Percentiles rank a stretch among this genome's conserved stretches.
Evolutionary conservation across 2,888 invertebrate genomes (phyloP).

Genomic region (Idaea biselata): DNA sequence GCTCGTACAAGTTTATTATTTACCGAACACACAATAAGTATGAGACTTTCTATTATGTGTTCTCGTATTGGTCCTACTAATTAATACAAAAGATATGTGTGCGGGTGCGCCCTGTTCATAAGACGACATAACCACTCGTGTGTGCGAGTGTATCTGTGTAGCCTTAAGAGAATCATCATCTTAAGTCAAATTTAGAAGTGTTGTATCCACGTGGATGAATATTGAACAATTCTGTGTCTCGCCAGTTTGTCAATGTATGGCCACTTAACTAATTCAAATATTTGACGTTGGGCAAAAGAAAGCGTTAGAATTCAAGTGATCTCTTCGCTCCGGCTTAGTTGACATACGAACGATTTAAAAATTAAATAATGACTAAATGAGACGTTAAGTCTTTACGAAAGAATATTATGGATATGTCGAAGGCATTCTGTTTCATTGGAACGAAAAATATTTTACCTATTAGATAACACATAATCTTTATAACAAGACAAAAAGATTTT

Average conservation of each 20-base stretch:
- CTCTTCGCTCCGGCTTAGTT: conserved; percentile 68
- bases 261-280: conserved; percentile 80
- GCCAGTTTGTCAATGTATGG: conserved; percentile 73
- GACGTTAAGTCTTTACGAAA: conserved; percentile 60
- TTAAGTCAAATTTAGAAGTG: conserved; percentile 14
- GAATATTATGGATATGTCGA: conserved; percentile 42
- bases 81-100: conserved; percentile 77
- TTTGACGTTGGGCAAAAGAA: conserved; percentile 77
- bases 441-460: background rate
- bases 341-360: conserved; percentile 77
- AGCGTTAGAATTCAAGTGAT: conserved; percentile 81
- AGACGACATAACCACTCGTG: background rate
- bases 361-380: conserved; percentile 75
- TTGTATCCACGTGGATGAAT: conserved; percentile 60
- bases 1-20: conserved; percentile 67
- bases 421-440: background rate
- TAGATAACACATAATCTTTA: no score
- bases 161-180: conserved; percentile 16
- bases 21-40: conserved; percentile 74
- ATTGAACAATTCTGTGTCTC: conserved; percentile 71
- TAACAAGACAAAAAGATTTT: background rate
- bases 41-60: conserved; percentile 77
- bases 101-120: conserved; percentile 47
- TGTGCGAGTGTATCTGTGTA: conserved; percentile 14
- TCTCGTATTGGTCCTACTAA: conserved; percentile 78